A percentile compares a stretch with the other conserved stretches of the same genome.
phyloP scores from a whole-genome alignment of 2,888 invertebrate genomes.

The Linyphia triangularis region DNA sequence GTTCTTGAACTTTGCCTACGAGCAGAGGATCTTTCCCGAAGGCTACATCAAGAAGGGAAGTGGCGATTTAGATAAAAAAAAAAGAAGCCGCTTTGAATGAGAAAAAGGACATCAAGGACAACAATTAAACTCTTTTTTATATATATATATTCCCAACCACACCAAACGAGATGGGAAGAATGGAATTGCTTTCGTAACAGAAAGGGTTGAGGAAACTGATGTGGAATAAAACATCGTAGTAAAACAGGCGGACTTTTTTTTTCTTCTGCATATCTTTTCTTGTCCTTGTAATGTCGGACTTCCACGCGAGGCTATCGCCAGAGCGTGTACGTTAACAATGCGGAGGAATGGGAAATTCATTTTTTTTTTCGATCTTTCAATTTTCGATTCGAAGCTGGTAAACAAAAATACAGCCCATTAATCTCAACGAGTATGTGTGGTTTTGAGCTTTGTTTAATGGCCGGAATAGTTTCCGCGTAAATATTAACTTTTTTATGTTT shows the following conservation, averaged over 20 bases:
- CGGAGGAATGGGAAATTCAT: conserved; percentile 10
- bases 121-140: conserved; percentile 14
- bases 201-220: conserved; percentile 46
- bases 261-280: conserved; percentile 3
- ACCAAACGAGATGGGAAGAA: conserved; percentile 22
- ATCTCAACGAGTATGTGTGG: conserved; percentile 4
- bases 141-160: background rate
- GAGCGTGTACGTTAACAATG: conserved; percentile 43
- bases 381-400: background rate
- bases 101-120: conserved; percentile 40
- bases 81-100: conserved; percentile 23
- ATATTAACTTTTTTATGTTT: background rate
- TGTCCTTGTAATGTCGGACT: conserved; percentile 44
- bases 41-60: conserved; percentile 36
- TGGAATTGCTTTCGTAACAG: conserved; percentile 31
- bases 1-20: conserved; percentile 59
- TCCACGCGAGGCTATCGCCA: conserved; percentile 30
- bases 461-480: background rate
- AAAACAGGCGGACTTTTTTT: conserved; percentile 26
- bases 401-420: conserved; percentile 28
- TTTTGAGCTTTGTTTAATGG: background rate
- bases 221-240: conserved; percentile 43
- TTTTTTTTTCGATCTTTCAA: conserved; percentile 1
- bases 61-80: conserved; percentile 7
- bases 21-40: conserved; percentile 32